A percentile compares a stretch with the other conserved stretches of the same genome.
phyloP scores from a whole-genome alignment of 2,113 vertebrate genomes.

The Platycercus adscitus region DNA sequence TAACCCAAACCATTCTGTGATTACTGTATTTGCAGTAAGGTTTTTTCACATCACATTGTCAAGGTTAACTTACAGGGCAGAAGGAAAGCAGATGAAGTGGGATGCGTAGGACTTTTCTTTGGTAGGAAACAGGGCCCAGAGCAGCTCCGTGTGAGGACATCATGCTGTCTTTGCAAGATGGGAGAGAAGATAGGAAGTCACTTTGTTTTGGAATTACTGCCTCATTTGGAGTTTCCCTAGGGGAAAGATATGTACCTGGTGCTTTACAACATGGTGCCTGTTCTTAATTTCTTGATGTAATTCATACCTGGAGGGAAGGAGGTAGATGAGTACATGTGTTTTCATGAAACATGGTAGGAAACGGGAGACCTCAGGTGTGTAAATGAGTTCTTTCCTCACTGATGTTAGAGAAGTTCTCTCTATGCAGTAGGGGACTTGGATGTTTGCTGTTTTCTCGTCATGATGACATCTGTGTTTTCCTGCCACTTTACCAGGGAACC shows the following conservation, averaged over 20 bases:
- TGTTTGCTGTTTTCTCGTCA: background rate
- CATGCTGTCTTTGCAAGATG: accelerated
- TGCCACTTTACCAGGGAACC: background rate
- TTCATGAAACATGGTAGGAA: background rate
- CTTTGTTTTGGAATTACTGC: background rate
- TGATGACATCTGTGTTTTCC: background rate
- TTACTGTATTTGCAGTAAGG: background rate
- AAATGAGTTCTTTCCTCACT: background rate
- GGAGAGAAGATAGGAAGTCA: background rate
- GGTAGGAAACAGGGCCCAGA: background rate
- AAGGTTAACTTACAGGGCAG: background rate
- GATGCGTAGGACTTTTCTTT: accelerated
- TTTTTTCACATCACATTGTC: background rate
- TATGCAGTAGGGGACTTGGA: accelerated
- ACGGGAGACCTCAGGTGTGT: background rate
- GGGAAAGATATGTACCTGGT: accelerated
- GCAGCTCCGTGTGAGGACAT: background rate
- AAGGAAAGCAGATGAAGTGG: background rate
- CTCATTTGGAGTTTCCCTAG: background rate
- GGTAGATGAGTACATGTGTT: accelerated
- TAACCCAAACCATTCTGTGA: background rate
- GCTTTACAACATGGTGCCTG: background rate
- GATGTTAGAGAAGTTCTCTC: background rate
- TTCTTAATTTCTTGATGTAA: background rate
- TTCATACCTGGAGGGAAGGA: background rate